A percentile compares a stretch with the other conserved stretches of the same genome.
Conservation (phyloP, 2,113 vertebrate genomes). For the Brachyhypopomus gauderio region DNA sequence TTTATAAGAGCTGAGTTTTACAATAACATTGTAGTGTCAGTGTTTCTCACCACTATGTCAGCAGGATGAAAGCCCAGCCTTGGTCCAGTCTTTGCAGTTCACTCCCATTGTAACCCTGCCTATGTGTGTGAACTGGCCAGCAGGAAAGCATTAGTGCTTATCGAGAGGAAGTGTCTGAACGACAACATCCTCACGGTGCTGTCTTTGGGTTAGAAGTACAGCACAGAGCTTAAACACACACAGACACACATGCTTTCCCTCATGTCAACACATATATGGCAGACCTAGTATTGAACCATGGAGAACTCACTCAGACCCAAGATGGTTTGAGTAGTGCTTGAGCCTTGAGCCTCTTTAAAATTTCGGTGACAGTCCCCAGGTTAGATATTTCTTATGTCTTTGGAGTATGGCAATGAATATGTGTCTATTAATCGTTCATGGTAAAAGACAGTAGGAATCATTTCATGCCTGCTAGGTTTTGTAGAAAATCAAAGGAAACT, state of each 20-base stretch:
- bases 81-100: slow-evolving; percentile 44
- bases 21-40: slow-evolving; percentile 34
- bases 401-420: neutral
- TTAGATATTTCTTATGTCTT: neutral
- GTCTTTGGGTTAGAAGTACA: slow-evolving; percentile 43
- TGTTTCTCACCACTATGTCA: slow-evolving; percentile 41
- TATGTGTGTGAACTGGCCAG: slow-evolving; percentile 63
- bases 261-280: neutral
- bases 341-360: neutral
- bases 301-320: neutral
- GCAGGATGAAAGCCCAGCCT: slow-evolving; percentile 60
- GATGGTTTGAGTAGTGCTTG: neutral
- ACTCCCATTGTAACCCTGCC: slow-evolving; percentile 40
- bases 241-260: neutral
- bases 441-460: neutral
- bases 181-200: slow-evolving; percentile 71
- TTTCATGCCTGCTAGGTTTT: slow-evolving; percentile 25
- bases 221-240: slow-evolving; percentile 17
- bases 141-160: slow-evolving; percentile 73
- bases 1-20: slow-evolving; percentile 35
- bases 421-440: too few species aligned
- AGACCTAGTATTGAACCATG: neutral
- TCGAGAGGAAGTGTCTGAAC: slow-evolving; percentile 76
- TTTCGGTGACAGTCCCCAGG: neutral
- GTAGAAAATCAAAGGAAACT: slow-evolving; percentile 38